Conservation (phyloP, 2,797 vertebrate species). For the Buphagus erythrorhynchus region DNA sequence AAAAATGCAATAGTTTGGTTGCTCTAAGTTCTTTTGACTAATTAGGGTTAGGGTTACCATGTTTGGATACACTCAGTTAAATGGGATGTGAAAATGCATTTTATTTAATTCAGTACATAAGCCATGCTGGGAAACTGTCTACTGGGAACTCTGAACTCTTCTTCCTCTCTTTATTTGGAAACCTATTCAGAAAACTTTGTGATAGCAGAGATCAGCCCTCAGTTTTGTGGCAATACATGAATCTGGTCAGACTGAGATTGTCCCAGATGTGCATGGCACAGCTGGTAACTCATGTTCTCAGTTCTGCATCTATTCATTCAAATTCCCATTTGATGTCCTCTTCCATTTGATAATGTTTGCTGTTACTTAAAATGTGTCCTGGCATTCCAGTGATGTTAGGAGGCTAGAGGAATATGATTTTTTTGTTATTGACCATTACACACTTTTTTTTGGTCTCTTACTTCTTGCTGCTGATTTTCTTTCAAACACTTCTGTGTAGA, state of each 20-base stretch:
- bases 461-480: not conserved
- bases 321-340: not conserved
- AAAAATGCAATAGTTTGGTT: not conserved
- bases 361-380: constrained; percentile 5
- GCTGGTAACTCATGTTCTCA: not conserved
- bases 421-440: not conserved
- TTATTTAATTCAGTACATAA: not conserved
- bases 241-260: not conserved
- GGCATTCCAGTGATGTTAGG: not conserved
- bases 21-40: not conserved
- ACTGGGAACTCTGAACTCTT: not conserved
- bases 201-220: not conserved
- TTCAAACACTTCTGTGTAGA: not conserved
- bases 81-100: not conserved
- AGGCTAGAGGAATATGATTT: not conserved
- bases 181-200: not conserved
- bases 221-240: not conserved
- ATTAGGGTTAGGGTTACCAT: not conserved
- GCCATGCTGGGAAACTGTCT: not conserved
- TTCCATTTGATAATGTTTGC: constrained; percentile 23
- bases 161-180: not conserved
- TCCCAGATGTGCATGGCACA: not conserved
- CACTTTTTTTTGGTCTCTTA: not conserved
- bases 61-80: not conserved
- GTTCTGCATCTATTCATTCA: not conserved